Evolutionary conservation across 2,797 vertebrate species (phyloP), one percentile per base, ranked within the genome.

Genomic region (Hoplostethus atlanticus): DNA sequence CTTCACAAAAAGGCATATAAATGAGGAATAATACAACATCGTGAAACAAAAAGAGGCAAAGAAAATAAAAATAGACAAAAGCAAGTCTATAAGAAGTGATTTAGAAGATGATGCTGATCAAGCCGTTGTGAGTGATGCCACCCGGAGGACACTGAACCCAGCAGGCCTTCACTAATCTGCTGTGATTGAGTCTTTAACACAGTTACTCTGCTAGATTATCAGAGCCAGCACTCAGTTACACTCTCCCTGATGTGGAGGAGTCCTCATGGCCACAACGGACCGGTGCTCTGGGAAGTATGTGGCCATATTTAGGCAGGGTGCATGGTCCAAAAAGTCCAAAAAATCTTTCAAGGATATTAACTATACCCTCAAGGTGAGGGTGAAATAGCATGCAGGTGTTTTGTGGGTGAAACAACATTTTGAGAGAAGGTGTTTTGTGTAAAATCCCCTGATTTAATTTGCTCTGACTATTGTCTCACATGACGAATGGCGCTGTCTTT

Each of bases 401-500:
- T 71, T 60, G 38, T 6, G 40, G 56, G 51, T 55, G 78, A 71
- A 79, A 86, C 73, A 44, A 72, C 71, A 80, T 75, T 85, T 87
- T 60, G 84, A 76, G 59, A 86, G 77, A 83, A 84, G 71, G 77
- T 25, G 31, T 48, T 84, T 87, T 83, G 87, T 91, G 90, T 92
- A 92, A 87, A 87, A 79, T 63, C 58, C 63, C 68, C 56, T 87
- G 82, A 91, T 92, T 91, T 77, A 76, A 87, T 92, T 88, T 91
- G 77, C 75, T 63, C 83, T 59, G 77, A 87, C 83, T 79, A 80
- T 86, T 83, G 77, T 90, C 85, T 84, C 69, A 64, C 71, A 85
- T 90, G 91, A 94, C 85, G 25, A 90, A 94, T 89, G 90, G 86
- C 2, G 69, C 86, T 88, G 91, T 89, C 88, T 69, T 72, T 73